Base-by-base conservation (phyloP, 2,888 invertebrate species). In the Bedellia somnulentella region DNA sequence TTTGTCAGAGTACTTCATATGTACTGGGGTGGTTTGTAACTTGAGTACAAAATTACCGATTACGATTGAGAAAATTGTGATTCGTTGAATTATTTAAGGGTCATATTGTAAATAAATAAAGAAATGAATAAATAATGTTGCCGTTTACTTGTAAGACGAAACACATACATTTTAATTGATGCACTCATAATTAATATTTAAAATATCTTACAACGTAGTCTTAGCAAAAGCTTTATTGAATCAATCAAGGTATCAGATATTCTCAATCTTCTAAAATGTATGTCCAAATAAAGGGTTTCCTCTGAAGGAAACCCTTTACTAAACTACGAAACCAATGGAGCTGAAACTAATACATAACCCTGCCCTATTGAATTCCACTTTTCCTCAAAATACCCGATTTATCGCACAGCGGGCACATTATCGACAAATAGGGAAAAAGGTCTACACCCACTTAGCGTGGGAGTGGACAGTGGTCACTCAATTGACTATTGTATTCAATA, bases 11-110 rank as follows among this genome's bases (percentile, higher is more conserved):
- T 60, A 61, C 62, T 59, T 47, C 55, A 54, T 52, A 47, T 57
- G 46, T 39, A 53, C 49, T 49, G 51, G 63, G 66, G 66, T 49
- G 43, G 50, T 47, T 45, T 55, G 73, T 56, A 75, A 75, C 57
- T 52, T 38, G 71, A 75, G 67, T 47, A 61, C 58, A 60, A 73
- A 73, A 71, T 73, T 73, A 71, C n/a, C n/a, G n/a, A n/a, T 70
- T 70, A 67, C 56, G 53, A 52, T 53, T 53, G 50, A 58, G 66
- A 61, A 68, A 62, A 52, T 51, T 23, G 23, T n/a, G 23, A 23
- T 23, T 23, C 23, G 23, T 8, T 11, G n/a, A 6, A n/a, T 23
- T 4, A 8, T 23, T 23, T 9, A 11, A 6, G 5, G 5, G 18
- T 8, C 5, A 18, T 8, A 6, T 8, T 18, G n/a, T n/a, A n/a